Evolutionary conservation across 2,797 vertebrate genomes (phyloP).

Genomic region (Cygnus olor): DNA sequence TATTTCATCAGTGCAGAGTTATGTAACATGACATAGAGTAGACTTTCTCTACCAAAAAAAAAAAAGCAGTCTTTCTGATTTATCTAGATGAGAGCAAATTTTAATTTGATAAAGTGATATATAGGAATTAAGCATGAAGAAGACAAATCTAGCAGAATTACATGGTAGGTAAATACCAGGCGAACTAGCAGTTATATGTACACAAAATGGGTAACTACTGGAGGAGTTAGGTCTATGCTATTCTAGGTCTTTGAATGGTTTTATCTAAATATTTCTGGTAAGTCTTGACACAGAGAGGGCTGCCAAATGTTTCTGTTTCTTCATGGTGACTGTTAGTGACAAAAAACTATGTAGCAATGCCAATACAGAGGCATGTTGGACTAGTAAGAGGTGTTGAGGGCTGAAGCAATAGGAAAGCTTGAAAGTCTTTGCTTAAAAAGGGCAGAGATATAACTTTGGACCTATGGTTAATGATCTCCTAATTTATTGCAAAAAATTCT

Average conservation of each 20-base stretch:
- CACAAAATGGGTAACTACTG: not conserved
- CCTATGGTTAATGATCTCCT: not conserved
- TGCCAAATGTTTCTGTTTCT: not conserved
- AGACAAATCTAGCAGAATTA: not conserved
- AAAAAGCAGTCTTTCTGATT: not conserved
- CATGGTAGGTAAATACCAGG: not conserved
- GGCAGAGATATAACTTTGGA: not conserved
- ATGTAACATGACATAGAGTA: not conserved
- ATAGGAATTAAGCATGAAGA: not conserved
- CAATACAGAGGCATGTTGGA: not conserved
- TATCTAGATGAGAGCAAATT: not conserved
- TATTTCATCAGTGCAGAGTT: not conserved
- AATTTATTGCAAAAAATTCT: not conserved
- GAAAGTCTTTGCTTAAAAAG: not conserved
- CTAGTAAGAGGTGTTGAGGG: not conserved
- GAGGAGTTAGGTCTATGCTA: not conserved
- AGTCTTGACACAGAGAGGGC: not conserved
- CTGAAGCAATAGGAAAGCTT: not conserved
- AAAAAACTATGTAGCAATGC: not conserved
- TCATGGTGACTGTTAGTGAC: not conserved
- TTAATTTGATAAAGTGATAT: not conserved
- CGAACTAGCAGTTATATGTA: not conserved
- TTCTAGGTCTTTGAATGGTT: not conserved
- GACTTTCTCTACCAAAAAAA: not conserved
- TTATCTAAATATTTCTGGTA: not conserved